These are phyloP conservation scores for Scolopax mira DNA, from an alignment of 2,113 vertebrate genomes.

Conservation along the genomic window DNA sequence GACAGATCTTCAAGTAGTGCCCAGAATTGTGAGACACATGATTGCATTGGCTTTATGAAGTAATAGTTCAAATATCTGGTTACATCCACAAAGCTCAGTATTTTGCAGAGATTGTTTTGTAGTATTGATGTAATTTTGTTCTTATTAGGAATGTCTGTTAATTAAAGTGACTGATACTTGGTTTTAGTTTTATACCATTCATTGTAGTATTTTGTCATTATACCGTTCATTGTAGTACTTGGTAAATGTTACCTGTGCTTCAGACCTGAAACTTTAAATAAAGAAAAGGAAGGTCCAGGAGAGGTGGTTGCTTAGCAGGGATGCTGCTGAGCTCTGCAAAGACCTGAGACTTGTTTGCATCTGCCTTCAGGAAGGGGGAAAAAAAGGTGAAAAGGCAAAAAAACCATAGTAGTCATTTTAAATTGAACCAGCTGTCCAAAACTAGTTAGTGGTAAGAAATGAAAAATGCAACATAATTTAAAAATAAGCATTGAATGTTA, in stretches of 20 bases:
- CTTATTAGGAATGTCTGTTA: background rate
- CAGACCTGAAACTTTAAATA: background rate
- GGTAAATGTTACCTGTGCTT: background rate
- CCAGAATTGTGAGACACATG: background rate
- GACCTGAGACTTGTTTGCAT: background rate
- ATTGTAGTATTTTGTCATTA: background rate
- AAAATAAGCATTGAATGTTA: background rate
- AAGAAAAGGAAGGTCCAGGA: background rate
- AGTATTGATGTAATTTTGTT: background rate
- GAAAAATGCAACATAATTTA: background rate
- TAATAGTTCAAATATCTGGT: background rate
- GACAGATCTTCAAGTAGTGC: background rate
- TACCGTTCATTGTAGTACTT: background rate
- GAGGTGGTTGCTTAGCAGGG: background rate
- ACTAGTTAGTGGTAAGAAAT: background rate
- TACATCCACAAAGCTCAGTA: background rate
- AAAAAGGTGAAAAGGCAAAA: background rate
- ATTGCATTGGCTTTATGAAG: background rate
- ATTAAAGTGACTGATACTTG: background rate
- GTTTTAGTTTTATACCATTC: background rate
- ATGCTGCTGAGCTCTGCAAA: background rate
- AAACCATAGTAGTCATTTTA: background rate
- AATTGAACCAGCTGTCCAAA: background rate
- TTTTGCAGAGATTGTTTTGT: background rate
- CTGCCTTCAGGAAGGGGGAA: background rate